Conservation (phyloP, 2,888 invertebrate species). For the Allophyes oxyacanthae region DNA sequence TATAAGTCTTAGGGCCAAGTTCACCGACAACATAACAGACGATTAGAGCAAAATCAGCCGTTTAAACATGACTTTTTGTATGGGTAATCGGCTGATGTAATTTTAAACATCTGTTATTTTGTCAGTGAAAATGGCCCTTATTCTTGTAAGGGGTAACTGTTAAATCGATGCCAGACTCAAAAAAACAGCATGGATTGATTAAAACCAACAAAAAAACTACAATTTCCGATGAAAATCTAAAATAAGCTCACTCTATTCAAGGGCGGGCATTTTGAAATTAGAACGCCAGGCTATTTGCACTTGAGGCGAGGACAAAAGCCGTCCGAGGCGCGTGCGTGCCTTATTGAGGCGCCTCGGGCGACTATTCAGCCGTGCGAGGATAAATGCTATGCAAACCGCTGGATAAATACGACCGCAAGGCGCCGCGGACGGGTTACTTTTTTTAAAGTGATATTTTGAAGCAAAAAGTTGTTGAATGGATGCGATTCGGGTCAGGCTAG, state of each 20-base stretch:
- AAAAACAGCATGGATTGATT: conserved; percentile 1
- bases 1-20: too few relatives aligned
- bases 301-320: conserved; percentile 76
- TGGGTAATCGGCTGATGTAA: too few relatives aligned
- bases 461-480: conserved; percentile 12
- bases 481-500: conserved; percentile 30
- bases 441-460: conserved; percentile 34
- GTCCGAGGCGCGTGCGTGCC: conserved; percentile 70
- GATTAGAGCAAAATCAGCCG: too few relatives aligned
- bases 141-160: too few relatives aligned
- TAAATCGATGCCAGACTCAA: conserved; percentile 5
- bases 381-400: conserved; percentile 64
- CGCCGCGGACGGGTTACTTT: conserved; percentile 27
- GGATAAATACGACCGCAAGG: conserved; percentile 58
- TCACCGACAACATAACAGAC: too few relatives aligned
- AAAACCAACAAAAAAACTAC: conserved; percentile 21
- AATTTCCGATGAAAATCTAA: conserved; percentile 62
- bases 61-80: too few relatives aligned
- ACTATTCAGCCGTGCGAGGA: conserved; percentile 61
- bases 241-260: conserved; percentile 69
- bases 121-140: too few relatives aligned
- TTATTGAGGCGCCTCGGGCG: conserved; percentile 66
- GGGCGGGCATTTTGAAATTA: conserved; percentile 80
- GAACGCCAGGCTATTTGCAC: conserved; percentile 84
- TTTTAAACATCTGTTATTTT: too few relatives aligned